Evolutionary conservation across 2,113 vertebrate species (phyloP).

Genomic region (Percopsis transmontana): DNA sequence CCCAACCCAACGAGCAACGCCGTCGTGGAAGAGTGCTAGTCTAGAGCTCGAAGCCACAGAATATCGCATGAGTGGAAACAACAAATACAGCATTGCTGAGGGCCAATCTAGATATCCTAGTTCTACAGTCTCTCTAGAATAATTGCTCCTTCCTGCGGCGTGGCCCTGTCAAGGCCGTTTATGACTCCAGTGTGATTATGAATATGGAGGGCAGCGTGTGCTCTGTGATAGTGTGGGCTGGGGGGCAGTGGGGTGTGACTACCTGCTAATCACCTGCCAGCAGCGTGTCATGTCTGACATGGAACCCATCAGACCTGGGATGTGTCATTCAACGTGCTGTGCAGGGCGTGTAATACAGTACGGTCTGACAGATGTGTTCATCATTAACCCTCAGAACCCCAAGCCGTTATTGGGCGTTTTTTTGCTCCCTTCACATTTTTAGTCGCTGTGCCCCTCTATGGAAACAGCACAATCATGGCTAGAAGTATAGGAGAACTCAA

Average conservation of each 20-base stretch:
- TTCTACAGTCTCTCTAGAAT: slow-evolving; percentile 3
- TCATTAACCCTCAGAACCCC: too few relatives aligned
- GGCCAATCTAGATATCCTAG: not conserved
- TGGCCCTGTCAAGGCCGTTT: slow-evolving; percentile 61
- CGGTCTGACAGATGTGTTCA: not conserved
- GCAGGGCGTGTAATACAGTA: slow-evolving; percentile 42
- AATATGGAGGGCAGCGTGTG: slow-evolving; percentile 37
- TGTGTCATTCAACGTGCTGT: slow-evolving; percentile 40
- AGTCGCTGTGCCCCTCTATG: too few relatives aligned
- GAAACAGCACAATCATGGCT: too few relatives aligned
- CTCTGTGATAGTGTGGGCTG: slow-evolving; percentile 44
- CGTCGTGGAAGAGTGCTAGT: not conserved
- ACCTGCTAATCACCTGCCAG: slow-evolving; percentile 65
- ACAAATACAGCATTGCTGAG: not conserved
- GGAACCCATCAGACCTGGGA: slow-evolving; percentile 56
- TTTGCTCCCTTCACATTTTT: too few relatives aligned
- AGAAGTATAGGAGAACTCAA: too few relatives aligned
- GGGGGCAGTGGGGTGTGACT: slow-evolving; percentile 44
- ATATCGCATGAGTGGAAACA: slow-evolving; percentile 1
- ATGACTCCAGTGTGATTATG: slow-evolving; percentile 54
- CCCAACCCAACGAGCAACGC: slow-evolving; percentile 30
- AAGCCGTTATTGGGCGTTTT: too few relatives aligned
- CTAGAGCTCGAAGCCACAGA: slow-evolving; percentile 14
- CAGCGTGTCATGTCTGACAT: slow-evolving; percentile 48
- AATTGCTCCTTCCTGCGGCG: slow-evolving; percentile 19